Evolutionary conservation across 2,113 vertebrate genomes (phyloP).

Genomic region (Stigmatopora nigra): DNA sequence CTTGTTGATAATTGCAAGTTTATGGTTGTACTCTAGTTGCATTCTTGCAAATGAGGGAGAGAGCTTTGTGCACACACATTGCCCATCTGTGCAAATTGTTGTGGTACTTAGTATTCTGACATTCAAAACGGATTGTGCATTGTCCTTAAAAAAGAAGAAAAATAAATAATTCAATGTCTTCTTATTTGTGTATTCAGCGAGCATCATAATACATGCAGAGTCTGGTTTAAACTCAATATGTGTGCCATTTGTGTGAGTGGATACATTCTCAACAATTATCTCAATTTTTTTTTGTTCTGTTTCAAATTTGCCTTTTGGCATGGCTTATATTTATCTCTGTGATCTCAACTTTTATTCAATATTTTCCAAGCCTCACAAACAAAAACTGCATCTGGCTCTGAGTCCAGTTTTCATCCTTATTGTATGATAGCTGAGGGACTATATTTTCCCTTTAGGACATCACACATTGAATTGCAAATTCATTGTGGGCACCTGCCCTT

Average conservation of each 20-base stretch:
- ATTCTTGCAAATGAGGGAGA: constrained; percentile 22
- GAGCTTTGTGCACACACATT: constrained; percentile 28
- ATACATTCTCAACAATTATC: constrained; percentile 6
- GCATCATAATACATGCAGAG: constrained; percentile 1
- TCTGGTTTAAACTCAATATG: constrained; percentile 8
- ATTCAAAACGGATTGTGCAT: neutral
- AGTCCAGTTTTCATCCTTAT: constrained; percentile 10
- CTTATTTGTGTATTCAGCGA: constrained; percentile 3
- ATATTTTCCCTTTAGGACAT: constrained; percentile 4
- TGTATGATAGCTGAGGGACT: neutral
- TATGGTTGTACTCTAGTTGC: constrained; percentile 27
- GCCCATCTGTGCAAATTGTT: constrained; percentile 47
- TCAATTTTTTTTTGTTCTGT: constrained; percentile 6
- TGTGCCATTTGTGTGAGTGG: constrained; percentile 1
- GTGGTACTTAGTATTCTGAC: constrained; percentile 24
- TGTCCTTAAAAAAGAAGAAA: constrained; percentile 19
- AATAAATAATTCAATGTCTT: constrained; percentile 21
- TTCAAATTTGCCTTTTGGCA: constrained; percentile 26
- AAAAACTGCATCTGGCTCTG: constrained; percentile 2
- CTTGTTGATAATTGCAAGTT: constrained; percentile 36
- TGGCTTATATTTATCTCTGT: constrained; percentile 8
- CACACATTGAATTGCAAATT: constrained; percentile 1
- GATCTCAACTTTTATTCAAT: constrained; percentile 16
- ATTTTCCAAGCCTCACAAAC: constrained; percentile 10
- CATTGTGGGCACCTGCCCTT: neutral